Base-by-base conservation (phyloP, 2,113 vertebrate genomes). In the Macquaria australasica region DNA sequence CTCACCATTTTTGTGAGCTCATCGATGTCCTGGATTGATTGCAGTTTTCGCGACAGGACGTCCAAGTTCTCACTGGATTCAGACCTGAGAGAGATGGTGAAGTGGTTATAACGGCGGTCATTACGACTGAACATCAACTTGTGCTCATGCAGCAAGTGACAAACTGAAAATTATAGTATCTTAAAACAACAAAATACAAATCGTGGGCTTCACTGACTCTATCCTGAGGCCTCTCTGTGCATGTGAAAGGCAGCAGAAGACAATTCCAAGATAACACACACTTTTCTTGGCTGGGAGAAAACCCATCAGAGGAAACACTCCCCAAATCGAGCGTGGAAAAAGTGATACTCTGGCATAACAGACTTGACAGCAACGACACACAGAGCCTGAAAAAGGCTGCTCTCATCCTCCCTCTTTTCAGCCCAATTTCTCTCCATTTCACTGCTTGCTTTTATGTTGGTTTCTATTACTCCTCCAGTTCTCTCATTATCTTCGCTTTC, bases 1-100 rank as follows among this genome's bases (percentile, higher is more conserved):
- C 41, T 96, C 89, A 99, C 98, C 97, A 99, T 95, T 53, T 92
- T 88, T 0, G 96, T 98, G 81, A 99, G 95, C 87, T 98, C 97
- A 8, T 98, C 98, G 25, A 98, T 94, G 3, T 97, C 97, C 4
- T 93, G 95, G 87, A 98, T 97, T 64, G 94, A 90, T 82, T 98
- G 94, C 0, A 99, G 95, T 85, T 94, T 96, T 68, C 60, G 91
- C 7, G 98, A 96, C 73, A 99, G 94, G 16, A 91, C 6, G 0
- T 96, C 94, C 87, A 99, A 92, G 28, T 96, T 93, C 2, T 92
- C 92, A 51, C 91, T 95, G 83, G 96, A 96, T 67, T 97, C 96
- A 6, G 97, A 96, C 85, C 97, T 97, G 73, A 76, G 45, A 79
- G 53, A 68, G 50, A 63, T 3, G 28, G 60, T 11, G 16, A 58